phyloP scores from a whole-genome alignment of 2,797 vertebrate species.

The Coilia nasus region DNA sequence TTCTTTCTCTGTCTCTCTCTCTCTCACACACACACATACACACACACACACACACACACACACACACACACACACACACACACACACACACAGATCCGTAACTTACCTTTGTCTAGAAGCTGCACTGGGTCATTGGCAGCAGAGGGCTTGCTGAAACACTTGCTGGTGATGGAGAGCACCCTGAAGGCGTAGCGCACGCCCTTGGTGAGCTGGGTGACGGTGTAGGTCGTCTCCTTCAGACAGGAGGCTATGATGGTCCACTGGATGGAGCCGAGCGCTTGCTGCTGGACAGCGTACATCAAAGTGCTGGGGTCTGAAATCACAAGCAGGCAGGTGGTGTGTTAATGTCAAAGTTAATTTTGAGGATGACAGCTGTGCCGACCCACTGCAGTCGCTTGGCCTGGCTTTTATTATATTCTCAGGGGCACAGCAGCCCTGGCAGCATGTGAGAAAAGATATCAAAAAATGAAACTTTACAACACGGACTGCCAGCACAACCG shows the following conservation, averaged over 20 bases:
- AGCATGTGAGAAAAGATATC: conserved; percentile 17
- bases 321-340: conserved; percentile 4
- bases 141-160: conserved; percentile 94
- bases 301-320: conserved; percentile 82
- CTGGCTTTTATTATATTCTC: not conserved
- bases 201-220: conserved; percentile 83
- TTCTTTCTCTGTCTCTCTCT: no score
- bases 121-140: conserved; percentile 81
- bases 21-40: no score
- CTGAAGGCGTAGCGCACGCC: conserved; percentile 88
- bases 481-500: conserved; percentile 28
- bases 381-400: not conserved
- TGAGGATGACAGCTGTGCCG: not conserved
- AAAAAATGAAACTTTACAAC: conserved; percentile 33
- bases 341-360: not conserved
- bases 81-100: not conserved
- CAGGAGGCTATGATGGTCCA: conserved; percentile 88
- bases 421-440: not conserved
- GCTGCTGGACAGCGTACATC: conserved; percentile 93
- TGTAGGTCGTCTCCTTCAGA: conserved; percentile 82
- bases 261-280: conserved; percentile 89
- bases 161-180: conserved; percentile 87
- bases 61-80: no score
- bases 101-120: conserved; percentile 84
- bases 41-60: no score